Conservation (phyloP, 2,888 invertebrate genomes). For the Dynastes maya region DNA sequence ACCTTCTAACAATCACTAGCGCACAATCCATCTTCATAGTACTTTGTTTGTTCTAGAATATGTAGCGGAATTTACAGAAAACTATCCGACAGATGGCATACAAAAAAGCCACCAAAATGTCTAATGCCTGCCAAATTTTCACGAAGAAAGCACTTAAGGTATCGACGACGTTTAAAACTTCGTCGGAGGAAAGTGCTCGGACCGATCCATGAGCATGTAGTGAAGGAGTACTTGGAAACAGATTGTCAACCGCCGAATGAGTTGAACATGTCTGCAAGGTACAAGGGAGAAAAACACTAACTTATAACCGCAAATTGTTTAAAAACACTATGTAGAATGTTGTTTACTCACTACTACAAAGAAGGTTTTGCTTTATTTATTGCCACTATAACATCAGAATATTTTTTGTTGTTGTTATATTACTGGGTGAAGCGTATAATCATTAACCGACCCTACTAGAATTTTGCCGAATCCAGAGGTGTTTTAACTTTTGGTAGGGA, state of each 20-base stretch:
- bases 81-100: background rate
- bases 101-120: background rate
- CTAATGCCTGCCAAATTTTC: background rate
- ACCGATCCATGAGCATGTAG: conserved; percentile 33
- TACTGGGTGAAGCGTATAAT: too few species aligned
- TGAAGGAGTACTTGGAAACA: conserved; percentile 19
- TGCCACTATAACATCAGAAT: too few species aligned
- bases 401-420: too few species aligned
- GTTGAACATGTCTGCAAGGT: conserved; percentile 28
- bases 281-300: background rate
- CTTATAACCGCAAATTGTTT: too few species aligned
- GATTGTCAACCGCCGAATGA: conserved; percentile 10
- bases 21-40: too few species aligned
- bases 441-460: too few species aligned
- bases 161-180: conserved; percentile 8
- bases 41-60: conserved; percentile 2
- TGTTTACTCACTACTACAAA: too few species aligned
- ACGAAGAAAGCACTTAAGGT: conserved; percentile 22
- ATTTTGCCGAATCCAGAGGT: too few species aligned
- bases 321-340: too few species aligned
- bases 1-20: too few species aligned
- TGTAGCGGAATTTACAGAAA: conserved; percentile 11
- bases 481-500: too few species aligned
- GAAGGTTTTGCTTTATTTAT: too few species aligned
- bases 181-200: background rate